phyloP scores from a whole-genome alignment of 2,113 vertebrate species.

The Lynx canadensis region DNA sequence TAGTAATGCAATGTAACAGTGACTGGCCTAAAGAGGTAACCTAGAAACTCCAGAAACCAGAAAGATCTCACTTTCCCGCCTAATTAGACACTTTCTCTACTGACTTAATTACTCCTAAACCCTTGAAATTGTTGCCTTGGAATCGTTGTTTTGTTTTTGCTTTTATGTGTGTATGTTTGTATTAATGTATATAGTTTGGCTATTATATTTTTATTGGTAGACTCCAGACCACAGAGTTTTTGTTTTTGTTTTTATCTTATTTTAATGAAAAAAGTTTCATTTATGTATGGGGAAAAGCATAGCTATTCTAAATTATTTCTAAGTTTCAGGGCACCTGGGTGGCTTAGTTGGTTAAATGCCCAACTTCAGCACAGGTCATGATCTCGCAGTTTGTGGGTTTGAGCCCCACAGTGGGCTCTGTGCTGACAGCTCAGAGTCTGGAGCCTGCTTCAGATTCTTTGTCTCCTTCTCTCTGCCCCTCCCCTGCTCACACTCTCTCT shows the following conservation, averaged over 20 bases:
- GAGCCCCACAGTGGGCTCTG: too few relatives aligned
- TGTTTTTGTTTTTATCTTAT: neutral
- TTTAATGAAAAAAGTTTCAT: neutral
- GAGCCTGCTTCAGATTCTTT: too few relatives aligned
- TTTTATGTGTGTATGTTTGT: neutral
- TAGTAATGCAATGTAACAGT: neutral
- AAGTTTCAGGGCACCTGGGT: neutral
- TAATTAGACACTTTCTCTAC: neutral
- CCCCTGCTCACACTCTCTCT: too few relatives aligned
- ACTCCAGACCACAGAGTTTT: neutral
- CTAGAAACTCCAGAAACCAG: neutral
- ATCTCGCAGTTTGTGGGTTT: too few relatives aligned
- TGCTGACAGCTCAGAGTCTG: too few relatives aligned
- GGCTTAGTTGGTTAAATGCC: too few relatives aligned
- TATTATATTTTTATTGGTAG: neutral
- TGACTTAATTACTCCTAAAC: neutral
- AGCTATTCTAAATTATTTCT: neutral
- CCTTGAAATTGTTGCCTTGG: neutral
- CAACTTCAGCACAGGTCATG: too few relatives aligned
- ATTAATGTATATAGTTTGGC: neutral
- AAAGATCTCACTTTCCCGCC: neutral
- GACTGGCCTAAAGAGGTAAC: neutral
- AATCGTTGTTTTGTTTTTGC: neutral
- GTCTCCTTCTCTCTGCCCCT: too few relatives aligned
- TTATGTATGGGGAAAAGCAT: neutral